Conservation (phyloP, 2,113 vertebrate species). For the Cercopithecus mona region DNA sequence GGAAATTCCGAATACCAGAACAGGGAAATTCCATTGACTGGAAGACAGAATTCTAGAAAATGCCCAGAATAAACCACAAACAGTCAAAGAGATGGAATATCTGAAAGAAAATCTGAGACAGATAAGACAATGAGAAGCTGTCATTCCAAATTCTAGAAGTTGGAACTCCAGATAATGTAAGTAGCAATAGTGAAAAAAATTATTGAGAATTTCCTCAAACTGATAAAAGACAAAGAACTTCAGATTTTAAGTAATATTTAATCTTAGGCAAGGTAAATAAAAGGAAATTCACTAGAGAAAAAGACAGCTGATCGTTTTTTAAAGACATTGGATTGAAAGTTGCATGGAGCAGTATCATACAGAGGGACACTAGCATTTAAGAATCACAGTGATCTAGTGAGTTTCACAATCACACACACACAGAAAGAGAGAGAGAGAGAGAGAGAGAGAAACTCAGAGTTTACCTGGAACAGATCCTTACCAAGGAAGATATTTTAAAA, state of each 20-base stretch:
- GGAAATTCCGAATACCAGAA: background rate
- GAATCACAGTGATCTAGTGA: background rate
- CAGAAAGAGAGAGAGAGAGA: too few relatives aligned
- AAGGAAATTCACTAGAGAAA: background rate
- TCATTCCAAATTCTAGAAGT: background rate
- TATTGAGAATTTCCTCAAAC: background rate
- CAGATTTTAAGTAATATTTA: background rate
- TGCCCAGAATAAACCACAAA: background rate
- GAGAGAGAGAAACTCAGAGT: background rate
- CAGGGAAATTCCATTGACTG: background rate
- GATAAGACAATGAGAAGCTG: background rate
- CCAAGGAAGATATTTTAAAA: background rate
- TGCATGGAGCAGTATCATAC: background rate
- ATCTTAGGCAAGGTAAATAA: background rate
- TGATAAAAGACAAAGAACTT: background rate
- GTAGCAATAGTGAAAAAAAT: background rate
- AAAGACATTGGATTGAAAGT: background rate
- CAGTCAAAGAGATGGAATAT: background rate
- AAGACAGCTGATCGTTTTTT: background rate
- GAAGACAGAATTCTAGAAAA: slow-evolving; percentile 4
- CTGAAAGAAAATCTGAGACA: background rate
- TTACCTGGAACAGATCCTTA: background rate
- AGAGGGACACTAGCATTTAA: background rate
- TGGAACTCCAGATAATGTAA: background rate
- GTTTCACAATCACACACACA: background rate